Conservation (phyloP, 30 jellyfish, hydroid and myxozoan species). For the Phacellophora camtschatica region DNA sequence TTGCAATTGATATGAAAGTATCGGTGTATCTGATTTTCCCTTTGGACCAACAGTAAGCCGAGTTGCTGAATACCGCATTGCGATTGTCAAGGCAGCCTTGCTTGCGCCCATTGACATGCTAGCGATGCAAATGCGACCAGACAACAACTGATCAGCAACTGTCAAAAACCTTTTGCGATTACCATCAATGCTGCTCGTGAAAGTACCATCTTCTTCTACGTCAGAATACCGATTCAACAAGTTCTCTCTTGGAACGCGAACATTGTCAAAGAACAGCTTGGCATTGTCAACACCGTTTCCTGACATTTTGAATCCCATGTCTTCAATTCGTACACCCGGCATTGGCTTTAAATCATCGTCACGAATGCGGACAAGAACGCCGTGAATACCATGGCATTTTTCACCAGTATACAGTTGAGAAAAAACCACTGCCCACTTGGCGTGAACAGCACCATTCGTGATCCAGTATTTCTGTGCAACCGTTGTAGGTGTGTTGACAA, state of each 20-base stretch:
- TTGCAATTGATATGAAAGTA: slow-evolving; percentile 81
- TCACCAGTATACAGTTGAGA: slow-evolving; percentile 83
- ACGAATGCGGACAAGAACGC: slow-evolving; percentile 84
- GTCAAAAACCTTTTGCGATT: slow-evolving; percentile 83
- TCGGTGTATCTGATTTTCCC: slow-evolving; percentile 90
- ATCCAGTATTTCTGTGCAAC: slow-evolving; percentile 93
- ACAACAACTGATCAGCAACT: slow-evolving; percentile 77
- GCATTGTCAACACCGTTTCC: slow-evolving; percentile 97
- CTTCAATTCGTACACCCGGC: slow-evolving; percentile 94
- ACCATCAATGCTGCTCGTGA: slow-evolving; percentile 70
- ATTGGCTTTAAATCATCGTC: slow-evolving; percentile 69
- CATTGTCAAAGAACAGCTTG: slow-evolving; percentile 78
- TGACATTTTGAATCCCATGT: slow-evolving; percentile 93
- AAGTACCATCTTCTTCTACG: slow-evolving; percentile 79
- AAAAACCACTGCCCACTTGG: slow-evolving; percentile 86
- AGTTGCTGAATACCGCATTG: slow-evolving; percentile 90
- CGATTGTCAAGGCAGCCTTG: slow-evolving; percentile 89
- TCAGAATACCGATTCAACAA: slow-evolving; percentile 78
- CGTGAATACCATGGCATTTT: slow-evolving; percentile 85
- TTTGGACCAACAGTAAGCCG: slow-evolving; percentile 86
- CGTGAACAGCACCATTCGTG: slow-evolving; percentile 88
- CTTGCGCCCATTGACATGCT: slow-evolving; percentile 82
- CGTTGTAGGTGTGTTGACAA: slow-evolving; percentile 83
- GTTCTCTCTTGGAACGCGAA: slow-evolving; percentile 91
- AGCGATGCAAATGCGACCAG: slow-evolving; percentile 95